Evolutionary conservation across 2,797 vertebrate genomes (phyloP).

Genomic region (Chaetophractus vellerosus): DNA sequence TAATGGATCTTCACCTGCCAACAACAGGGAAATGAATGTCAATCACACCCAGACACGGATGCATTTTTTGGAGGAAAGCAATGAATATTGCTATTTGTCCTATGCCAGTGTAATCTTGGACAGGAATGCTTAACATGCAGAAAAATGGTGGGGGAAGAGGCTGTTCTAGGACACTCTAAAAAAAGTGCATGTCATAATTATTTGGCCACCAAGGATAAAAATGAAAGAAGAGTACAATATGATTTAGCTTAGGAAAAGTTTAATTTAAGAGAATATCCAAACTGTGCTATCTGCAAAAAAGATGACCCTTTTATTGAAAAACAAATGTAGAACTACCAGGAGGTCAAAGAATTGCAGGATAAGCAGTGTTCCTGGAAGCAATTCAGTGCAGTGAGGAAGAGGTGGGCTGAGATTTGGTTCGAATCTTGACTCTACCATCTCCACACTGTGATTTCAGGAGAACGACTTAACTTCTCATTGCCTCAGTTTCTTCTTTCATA

Average conservation of each 20-base stretch:
- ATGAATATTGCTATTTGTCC: slow-evolving; percentile 75
- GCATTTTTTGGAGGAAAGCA: slow-evolving; percentile 46
- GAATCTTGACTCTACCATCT: background rate
- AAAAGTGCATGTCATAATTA: slow-evolving; percentile 48
- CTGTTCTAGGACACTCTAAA: slow-evolving; percentile 16
- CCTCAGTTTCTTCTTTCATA: background rate
- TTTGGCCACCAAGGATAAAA: slow-evolving; percentile 57
- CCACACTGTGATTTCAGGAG: background rate
- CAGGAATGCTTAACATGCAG: background rate
- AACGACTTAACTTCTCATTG: background rate
- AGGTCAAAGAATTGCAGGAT: background rate
- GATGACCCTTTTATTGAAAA: slow-evolving; percentile 76
- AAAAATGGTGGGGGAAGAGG: background rate
- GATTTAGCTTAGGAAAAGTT: slow-evolving; percentile 66
- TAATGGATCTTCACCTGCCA: slow-evolving; percentile 61
- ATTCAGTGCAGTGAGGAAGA: background rate
- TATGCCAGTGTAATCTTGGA: background rate
- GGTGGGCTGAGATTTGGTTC: background rate
- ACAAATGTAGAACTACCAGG: slow-evolving; percentile 80
- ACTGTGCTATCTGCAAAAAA: slow-evolving; percentile 46
- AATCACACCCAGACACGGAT: background rate
- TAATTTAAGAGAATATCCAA: background rate
- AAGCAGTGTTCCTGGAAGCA: background rate
- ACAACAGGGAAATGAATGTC: slow-evolving; percentile 25
- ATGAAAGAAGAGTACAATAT: slow-evolving; percentile 20